Evolutionary conservation across 2,113 vertebrate genomes (phyloP), one percentile per base, ranked within the genome.

Genomic region (Tor tambroides): DNA sequence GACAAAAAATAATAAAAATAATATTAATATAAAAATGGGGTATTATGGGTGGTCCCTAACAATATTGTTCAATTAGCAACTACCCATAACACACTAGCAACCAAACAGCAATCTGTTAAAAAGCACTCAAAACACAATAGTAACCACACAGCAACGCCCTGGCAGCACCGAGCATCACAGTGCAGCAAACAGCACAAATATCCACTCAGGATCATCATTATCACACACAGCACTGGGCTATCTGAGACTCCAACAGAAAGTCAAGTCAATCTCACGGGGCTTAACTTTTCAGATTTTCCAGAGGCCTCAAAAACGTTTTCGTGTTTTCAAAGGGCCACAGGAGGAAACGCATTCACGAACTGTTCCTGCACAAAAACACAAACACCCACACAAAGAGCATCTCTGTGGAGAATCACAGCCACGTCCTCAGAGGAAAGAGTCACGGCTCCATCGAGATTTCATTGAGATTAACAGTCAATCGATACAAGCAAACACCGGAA

Each of bases 401-500:
- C 63, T 67, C 28, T 3, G 63, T 38, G 17, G 4, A 71, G 19
- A 38, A 71, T 71, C 67, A 71, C 67, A 72, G 17, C 30, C 5
- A 74, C 35, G 3, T 74, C 11, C 71, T 71, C 71, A 0, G 21
- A 74, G 71, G 26, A 51, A 51, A 78, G 75, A 51, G 75, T 78
- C 75, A 77, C n/a, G n/a, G 38, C 38, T 82, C 80, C 41, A 12
- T 83, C 23, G 80, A 67, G 78, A 80, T 21, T 61, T n/a, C 32
- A 41, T n/a, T 63, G 56, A 80, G 80, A 69, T 67, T 69, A 65
- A 83, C n/a, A 69, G 80, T 65, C 23, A 49, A 69, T 83, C 80
- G 41, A 71, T 83, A 51, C 80, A 35, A 69, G 63, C 80, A 49
- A 69, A 32, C 17, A 32, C 1, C 26, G 6, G 41, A 30, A 49